These are phyloP conservation scores for Campylorhamphus procurvoides DNA, from an alignment of 2,113 vertebrate species.

Conservation along the genomic window DNA sequence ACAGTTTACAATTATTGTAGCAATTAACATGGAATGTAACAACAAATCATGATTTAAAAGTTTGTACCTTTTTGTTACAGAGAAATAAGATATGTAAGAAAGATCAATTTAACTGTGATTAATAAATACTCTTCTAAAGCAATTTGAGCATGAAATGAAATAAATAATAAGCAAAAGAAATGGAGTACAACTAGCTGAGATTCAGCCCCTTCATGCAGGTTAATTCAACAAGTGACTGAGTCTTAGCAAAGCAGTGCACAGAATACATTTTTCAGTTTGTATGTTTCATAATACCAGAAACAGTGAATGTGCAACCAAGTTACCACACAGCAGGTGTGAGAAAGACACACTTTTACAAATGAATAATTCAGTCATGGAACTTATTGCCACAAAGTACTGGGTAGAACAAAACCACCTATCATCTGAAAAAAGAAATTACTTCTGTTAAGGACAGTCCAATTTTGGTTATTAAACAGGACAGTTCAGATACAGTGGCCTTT, in stretches of 20 bases:
- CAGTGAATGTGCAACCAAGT: not conserved
- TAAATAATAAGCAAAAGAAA: not conserved
- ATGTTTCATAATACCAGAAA: not conserved
- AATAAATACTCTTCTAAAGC: not conserved
- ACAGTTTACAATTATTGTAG: not conserved
- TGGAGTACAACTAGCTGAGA: not conserved
- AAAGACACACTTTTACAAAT: not conserved
- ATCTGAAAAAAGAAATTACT: not conserved
- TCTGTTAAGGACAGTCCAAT: not conserved
- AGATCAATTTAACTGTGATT: not conserved
- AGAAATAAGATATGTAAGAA: not conserved
- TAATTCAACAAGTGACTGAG: not conserved
- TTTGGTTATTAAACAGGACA: not conserved
- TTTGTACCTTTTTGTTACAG: not conserved
- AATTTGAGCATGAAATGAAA: not conserved
- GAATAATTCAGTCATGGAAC: not conserved
- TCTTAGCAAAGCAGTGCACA: not conserved
- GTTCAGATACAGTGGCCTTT: not conserved
- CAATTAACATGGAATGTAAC: not conserved
- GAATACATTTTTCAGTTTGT: not conserved
- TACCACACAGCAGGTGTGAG: not conserved
- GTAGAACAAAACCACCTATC: not conserved
- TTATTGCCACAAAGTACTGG: not conserved
- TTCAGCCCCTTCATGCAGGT: not conserved
- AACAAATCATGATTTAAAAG: not conserved